These are phyloP conservation scores for Acromyrmex echinatior DNA, from an alignment of 1,140 invertebrate genomes.

Conservation along the genomic window DNA sequence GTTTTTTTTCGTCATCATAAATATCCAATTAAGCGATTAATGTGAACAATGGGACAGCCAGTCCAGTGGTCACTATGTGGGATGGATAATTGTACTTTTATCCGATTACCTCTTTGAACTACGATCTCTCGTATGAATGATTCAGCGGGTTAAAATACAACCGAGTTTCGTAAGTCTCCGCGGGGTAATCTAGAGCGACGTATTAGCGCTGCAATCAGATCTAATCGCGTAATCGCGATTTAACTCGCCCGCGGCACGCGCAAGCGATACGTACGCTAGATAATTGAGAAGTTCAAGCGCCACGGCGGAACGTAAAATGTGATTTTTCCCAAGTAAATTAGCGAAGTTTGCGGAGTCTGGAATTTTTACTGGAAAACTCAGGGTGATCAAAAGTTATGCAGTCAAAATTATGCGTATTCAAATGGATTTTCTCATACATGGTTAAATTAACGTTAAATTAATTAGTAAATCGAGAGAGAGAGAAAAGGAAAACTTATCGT, in stretches of 20 bases:
- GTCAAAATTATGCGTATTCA: neutral
- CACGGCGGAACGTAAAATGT: neutral
- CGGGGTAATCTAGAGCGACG: constrained; percentile 46
- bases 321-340: neutral
- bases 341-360: neutral
- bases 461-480: neutral
- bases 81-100: constrained; percentile 52
- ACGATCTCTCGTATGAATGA: constrained; percentile 20
- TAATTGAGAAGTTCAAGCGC: constrained; percentile 41
- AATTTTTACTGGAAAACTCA: neutral
- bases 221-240: constrained; percentile 50
- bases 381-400: neutral
- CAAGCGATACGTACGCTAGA: constrained; percentile 6
- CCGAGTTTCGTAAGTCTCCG: constrained; percentile 32
- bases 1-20: constrained; percentile 53
- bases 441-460: neutral
- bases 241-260: constrained; percentile 37
- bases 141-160: constrained; percentile 30
- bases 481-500: neutral
- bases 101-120: constrained; percentile 48
- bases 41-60: constrained; percentile 18
- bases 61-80: constrained; percentile 8
- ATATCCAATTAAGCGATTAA: constrained; percentile 61
- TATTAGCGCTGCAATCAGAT: constrained; percentile 52
- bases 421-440: neutral